These are phyloP conservation scores for silkworm (Bombyx mori) DNA, from an alignment of 1,140 invertebrate species.

Conservation along the genomic window DNA sequence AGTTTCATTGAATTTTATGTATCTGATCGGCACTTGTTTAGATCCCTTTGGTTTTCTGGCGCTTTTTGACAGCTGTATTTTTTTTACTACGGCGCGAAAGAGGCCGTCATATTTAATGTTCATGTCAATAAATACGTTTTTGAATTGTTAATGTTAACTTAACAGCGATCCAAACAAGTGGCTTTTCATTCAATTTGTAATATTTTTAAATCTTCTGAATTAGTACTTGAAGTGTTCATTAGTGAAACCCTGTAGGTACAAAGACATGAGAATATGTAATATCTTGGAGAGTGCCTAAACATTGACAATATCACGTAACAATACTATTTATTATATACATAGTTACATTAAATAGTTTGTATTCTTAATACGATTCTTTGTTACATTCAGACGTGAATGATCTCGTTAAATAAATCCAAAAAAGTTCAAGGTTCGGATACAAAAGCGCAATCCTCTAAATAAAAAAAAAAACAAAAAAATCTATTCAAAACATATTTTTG, in stretches of 20 bases:
- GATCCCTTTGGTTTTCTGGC: slow-evolving; percentile 26
- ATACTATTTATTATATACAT: background rate
- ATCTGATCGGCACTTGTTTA: slow-evolving; percentile 49
- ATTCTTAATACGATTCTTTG: background rate
- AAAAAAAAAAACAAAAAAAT: background rate
- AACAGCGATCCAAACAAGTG: slow-evolving; percentile 46
- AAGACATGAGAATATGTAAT: slow-evolving; percentile 13
- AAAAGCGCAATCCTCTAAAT: background rate
- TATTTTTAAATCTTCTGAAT: slow-evolving; percentile 27
- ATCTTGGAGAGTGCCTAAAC: slow-evolving; percentile 33
- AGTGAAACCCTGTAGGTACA: slow-evolving; percentile 28
- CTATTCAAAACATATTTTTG: background rate
- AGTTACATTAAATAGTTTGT: background rate
- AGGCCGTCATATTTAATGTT: background rate
- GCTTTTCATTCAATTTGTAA: slow-evolving; percentile 32
- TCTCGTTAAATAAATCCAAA: background rate
- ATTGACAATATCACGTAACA: slow-evolving; percentile 40
- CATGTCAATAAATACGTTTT: background rate
- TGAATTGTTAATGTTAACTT: slow-evolving; percentile 4
- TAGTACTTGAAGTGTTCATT: slow-evolving; percentile 37
- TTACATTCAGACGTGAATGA: background rate
- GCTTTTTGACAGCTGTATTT: slow-evolving; percentile 15
- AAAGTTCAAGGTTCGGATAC: no score
- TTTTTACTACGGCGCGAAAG: slow-evolving; percentile 3
- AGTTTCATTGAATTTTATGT: slow-evolving; percentile 26